Conservation (phyloP, 2,113 vertebrate species). For the Nannospalax galili region DNA sequence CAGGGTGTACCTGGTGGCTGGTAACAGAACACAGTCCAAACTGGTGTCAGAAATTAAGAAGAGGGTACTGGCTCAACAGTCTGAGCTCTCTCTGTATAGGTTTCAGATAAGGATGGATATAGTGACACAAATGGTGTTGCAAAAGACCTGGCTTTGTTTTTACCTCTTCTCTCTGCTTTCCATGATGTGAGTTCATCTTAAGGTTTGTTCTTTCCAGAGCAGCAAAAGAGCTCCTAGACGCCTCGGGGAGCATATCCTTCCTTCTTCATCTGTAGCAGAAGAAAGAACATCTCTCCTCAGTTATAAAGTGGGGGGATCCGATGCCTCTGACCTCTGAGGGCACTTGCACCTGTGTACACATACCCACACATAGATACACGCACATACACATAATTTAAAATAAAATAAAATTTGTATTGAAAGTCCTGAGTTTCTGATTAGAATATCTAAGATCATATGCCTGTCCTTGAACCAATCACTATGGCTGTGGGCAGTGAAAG, state of each 20-base stretch:
- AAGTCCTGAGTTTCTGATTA: neutral
- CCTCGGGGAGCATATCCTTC: neutral
- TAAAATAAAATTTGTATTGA: neutral
- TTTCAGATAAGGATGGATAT: conserved; percentile 35
- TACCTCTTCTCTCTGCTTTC: neutral
- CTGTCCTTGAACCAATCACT: neutral
- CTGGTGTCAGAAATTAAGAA: neutral
- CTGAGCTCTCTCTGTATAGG: neutral
- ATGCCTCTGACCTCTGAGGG: neutral
- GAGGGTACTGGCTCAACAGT: neutral
- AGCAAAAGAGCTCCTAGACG: neutral
- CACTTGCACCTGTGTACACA: neutral
- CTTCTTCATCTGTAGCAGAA: neutral
- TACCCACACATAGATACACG: neutral
- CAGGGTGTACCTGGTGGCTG: conserved; percentile 1
- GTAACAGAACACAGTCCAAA: neutral
- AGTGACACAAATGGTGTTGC: neutral
- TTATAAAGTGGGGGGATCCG: neutral
- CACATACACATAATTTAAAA: neutral
- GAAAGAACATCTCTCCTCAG: neutral
- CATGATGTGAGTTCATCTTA: neutral
- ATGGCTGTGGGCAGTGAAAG: neutral
- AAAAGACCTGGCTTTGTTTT: neutral
- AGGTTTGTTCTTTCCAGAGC: neutral
- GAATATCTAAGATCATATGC: neutral